A percentile compares a stretch with the other conserved stretches of the same genome.
Conservation (phyloP, 2,113 vertebrate species). For the Ceyx melanurus region DNA sequence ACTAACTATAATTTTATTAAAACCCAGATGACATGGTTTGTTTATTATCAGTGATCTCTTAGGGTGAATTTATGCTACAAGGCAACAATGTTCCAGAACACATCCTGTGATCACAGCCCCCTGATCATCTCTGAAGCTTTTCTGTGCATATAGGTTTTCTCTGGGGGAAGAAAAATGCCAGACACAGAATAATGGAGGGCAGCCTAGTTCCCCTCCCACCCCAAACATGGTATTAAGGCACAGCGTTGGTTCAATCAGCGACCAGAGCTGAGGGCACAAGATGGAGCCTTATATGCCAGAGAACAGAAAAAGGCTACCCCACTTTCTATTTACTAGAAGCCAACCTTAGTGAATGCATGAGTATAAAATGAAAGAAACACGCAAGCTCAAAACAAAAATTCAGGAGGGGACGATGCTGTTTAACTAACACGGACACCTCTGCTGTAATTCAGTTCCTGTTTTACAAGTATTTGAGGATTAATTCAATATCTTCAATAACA, state of each 20-base stretch:
- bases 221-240: neutral
- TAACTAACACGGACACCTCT: neutral
- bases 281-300: neutral
- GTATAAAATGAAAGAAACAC: neutral
- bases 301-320: neutral
- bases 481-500: neutral
- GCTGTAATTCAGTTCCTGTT: neutral
- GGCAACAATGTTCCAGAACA: neutral
- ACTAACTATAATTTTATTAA: neutral
- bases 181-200: neutral
- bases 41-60: neutral
- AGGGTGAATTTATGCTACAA: neutral
- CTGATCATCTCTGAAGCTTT: neutral
- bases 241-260: neutral
- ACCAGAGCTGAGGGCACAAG: neutral
- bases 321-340: neutral
- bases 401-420: neutral
- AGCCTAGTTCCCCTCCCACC: neutral
- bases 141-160: neutral
- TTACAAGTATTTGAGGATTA: constrained; percentile 2
- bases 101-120: neutral
- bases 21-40: neutral
- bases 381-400: neutral
- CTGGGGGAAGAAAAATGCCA: neutral
- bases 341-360: neutral